Evolutionary conservation across 2,888 invertebrate genomes (phyloP).

Genomic region (Girardia tigrina): DNA sequence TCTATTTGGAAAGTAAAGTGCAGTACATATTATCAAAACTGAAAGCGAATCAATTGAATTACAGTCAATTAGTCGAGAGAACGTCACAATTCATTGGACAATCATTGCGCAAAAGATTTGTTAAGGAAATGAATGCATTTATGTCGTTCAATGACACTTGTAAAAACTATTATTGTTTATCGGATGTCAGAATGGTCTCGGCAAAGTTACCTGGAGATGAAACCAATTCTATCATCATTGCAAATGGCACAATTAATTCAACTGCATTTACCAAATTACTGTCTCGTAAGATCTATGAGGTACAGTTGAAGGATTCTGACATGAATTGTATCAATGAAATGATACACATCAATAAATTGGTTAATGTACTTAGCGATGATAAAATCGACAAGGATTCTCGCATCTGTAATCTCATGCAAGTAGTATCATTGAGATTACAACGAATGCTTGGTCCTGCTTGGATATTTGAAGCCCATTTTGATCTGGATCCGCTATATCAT

Average conservation of each 20-base stretch:
- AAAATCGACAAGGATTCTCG: too few species aligned
- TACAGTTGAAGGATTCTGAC: not conserved
- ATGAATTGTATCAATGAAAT: not conserved
- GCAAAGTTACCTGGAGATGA: not conserved
- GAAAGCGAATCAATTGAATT: not conserved
- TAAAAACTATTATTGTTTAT: not conserved
- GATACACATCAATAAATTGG: not conserved
- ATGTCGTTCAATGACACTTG: not conserved
- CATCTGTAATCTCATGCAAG: too few species aligned
- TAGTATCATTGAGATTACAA: too few species aligned
- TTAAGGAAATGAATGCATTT: not conserved
- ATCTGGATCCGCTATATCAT: too few species aligned
- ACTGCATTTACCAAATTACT: not conserved
- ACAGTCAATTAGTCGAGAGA: not conserved
- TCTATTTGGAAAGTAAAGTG: not conserved
- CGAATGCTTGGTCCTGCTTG: too few species aligned
- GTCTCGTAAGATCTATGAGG: not conserved
- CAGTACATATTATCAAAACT: not conserved
- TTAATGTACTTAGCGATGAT: too few species aligned
- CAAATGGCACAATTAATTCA: not conserved
- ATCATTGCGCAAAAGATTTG: not conserved
- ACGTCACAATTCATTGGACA: not conserved
- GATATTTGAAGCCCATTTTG: too few species aligned
- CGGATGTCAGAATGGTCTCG: not conserved
- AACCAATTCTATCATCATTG: not conserved